phyloP scores from a whole-genome alignment of 2,113 vertebrate genomes.

The Butorides virescens region DNA sequence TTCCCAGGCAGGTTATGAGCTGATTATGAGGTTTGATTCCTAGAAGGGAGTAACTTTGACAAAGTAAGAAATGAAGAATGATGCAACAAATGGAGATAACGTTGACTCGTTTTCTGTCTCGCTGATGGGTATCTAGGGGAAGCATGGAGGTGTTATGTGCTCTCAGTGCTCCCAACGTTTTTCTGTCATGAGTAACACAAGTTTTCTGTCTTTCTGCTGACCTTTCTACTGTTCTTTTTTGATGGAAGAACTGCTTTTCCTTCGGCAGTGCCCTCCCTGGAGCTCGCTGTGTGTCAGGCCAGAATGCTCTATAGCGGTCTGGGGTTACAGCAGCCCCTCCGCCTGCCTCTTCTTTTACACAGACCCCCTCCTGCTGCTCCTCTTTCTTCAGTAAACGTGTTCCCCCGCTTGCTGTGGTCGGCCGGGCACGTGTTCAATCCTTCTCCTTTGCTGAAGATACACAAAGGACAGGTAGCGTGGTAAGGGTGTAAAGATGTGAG shows the following conservation, averaged over 20 bases:
- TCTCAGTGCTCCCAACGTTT: not conserved
- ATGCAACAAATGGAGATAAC: conserved; percentile 37
- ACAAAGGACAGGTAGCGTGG: not conserved
- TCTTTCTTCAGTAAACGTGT: not conserved
- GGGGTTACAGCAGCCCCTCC: not conserved
- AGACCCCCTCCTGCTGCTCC: not conserved
- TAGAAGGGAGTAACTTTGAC: conserved; percentile 18
- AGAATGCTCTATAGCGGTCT: not conserved
- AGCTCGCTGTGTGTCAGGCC: not conserved
- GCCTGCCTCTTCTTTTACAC: not conserved
- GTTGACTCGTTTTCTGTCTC: not conserved
- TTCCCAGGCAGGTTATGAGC: not conserved
- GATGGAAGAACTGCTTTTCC: not conserved
- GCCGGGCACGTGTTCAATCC: not conserved
- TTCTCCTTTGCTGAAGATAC: not conserved
- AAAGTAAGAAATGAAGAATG: not conserved
- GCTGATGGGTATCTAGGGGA: not conserved
- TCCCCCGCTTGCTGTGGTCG: not conserved
- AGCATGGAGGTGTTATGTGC: not conserved
- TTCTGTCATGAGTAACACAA: not conserved
- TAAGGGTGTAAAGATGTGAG: not conserved
- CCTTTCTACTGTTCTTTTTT: not conserved
- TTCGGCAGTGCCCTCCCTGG: not conserved
- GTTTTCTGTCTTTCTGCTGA: not conserved
- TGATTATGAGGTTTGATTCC: conserved; percentile 28